A percentile compares a stretch with the other conserved stretches of the same genome.
phyloP scores from a whole-genome alignment of 1,140 invertebrate genomes.

The Nasonia giraulti region DNA sequence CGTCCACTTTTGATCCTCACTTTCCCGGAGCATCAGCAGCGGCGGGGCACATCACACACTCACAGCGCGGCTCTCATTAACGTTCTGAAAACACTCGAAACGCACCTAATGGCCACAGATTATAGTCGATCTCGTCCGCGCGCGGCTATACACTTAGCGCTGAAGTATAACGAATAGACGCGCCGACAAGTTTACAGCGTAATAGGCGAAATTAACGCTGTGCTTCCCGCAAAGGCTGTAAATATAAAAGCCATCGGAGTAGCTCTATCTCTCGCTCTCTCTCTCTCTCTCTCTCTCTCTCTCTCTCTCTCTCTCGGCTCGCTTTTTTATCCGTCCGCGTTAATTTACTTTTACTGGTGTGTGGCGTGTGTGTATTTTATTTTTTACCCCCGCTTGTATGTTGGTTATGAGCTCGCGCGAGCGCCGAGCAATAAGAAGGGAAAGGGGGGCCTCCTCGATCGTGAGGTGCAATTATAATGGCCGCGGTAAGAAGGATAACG shows the following conservation, averaged over 20 bases:
- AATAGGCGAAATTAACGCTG: conserved; percentile 49
- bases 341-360: conserved; percentile 40
- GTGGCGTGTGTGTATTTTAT: conserved; percentile 9
- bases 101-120: conserved; percentile 36
- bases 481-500: conserved; percentile 22
- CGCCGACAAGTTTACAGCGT: conserved; percentile 43
- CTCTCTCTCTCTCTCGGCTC: no score
- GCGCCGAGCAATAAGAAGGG: conserved; percentile 28
- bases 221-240: conserved; percentile 35
- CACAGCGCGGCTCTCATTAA: conserved; percentile 36
- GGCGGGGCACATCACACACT: not conserved
- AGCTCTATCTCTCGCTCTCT: not conserved
- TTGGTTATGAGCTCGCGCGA: not conserved
- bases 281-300: no score
- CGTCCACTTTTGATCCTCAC: conserved; percentile 2
- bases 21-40: conserved; percentile 5
- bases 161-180: conserved; percentile 26
- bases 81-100: conserved; percentile 46
- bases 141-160: not conserved
- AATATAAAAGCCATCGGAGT: conserved; percentile 44
- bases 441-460: conserved; percentile 32
- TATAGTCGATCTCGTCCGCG: not conserved
- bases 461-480: conserved; percentile 44
- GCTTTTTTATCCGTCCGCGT: conserved; percentile 16
- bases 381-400: conserved; percentile 3